Base-by-base conservation (phyloP, 2,113 vertebrate species). In the Hirundichthys speculiger region DNA sequence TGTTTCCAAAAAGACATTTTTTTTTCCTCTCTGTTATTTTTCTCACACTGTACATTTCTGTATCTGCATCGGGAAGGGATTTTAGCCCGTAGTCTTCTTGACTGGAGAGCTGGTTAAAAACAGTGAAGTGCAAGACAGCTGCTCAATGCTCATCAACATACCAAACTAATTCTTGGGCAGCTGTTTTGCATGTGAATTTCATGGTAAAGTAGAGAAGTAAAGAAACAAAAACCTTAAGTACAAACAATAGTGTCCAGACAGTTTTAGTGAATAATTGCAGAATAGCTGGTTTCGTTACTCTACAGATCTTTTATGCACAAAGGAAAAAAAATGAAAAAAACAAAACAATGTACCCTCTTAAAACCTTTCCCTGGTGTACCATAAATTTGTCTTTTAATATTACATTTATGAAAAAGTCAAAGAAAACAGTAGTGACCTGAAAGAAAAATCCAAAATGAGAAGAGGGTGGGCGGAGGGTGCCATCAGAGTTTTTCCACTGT, bases 401-500 rank as follows among this genome's bases (percentile, higher is more conserved):
- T 56, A 13, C n/a, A 47, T 27, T 24, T 5, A 40, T 46, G 25
- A 53, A 12, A 60, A 64, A 51, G 67, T 25, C 13, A 11, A 24
- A 66, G 34, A 16, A 68, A 77, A 58, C 19, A 20, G 50, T 41
- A 67, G 13, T 18, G 73, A 48, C 47, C 15, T 3, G 9, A 40
- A 15, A 20, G 20, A 54, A 24, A 54, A 62, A 18, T 16, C 3
- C 40, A 43, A 16, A 67, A 20, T 27, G 19, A 48, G 64, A 76
- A 27, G 4, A 73, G 14, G 27, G 25, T 81, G 85, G 71, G 79
- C 78, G 77, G 67, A 67, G 68, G 69, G 50, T 25, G 49, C 71
- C 69, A 74, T 74, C 52, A 40, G 69, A 70, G 64, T 73, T 72
- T 78, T 84, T 81, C 30, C 77, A 75, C 74, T 73, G 75, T 45